phyloP scores from a whole-genome alignment of 2,113 vertebrate species.

The Chloebia gouldiae region DNA sequence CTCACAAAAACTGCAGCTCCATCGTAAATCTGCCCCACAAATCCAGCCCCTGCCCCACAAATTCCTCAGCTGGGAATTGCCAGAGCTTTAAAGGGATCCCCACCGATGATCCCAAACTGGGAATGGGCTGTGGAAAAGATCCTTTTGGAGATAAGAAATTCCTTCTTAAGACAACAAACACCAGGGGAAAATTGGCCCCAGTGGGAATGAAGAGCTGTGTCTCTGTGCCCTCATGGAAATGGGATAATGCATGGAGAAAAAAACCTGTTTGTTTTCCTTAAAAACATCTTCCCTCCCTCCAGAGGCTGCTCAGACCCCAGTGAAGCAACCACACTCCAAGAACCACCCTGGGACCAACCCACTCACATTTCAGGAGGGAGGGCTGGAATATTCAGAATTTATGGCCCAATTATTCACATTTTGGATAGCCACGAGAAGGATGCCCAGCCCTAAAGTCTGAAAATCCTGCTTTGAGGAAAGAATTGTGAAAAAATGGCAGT shows the following conservation, averaged over 20 bases:
- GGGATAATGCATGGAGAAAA: not conserved
- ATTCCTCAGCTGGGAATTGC: slow-evolving; percentile 72
- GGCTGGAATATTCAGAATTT: not conserved
- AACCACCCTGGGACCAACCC: not conserved
- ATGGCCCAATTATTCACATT: not conserved
- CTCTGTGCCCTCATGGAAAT: not conserved
- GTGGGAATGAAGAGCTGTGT: not conserved
- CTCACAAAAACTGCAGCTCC: slow-evolving; percentile 62
- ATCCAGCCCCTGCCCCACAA: slow-evolving; percentile 42
- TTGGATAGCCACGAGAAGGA: not conserved
- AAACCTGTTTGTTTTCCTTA: not conserved
- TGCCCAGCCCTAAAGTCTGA: not conserved
- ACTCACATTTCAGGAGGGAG: fast-evolving
- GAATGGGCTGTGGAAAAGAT: slow-evolving; percentile 19
- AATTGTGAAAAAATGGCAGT: not conserved
- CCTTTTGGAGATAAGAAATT: slow-evolving; percentile 31
- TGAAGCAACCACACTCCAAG: not conserved
- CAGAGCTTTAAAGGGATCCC: not conserved
- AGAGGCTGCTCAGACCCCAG: not conserved
- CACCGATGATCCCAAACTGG: not conserved
- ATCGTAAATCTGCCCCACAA: slow-evolving; percentile 55
- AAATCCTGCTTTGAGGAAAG: not conserved
- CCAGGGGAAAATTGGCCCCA: slow-evolving; percentile 57
- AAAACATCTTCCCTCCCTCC: not conserved
- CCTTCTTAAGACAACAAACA: slow-evolving; percentile 77